Percentiles rank a stretch among this genome's conserved stretches.
Evolutionary conservation across 2,888 invertebrate species (phyloP).

Genomic region (Xestia rhomboidea): DNA sequence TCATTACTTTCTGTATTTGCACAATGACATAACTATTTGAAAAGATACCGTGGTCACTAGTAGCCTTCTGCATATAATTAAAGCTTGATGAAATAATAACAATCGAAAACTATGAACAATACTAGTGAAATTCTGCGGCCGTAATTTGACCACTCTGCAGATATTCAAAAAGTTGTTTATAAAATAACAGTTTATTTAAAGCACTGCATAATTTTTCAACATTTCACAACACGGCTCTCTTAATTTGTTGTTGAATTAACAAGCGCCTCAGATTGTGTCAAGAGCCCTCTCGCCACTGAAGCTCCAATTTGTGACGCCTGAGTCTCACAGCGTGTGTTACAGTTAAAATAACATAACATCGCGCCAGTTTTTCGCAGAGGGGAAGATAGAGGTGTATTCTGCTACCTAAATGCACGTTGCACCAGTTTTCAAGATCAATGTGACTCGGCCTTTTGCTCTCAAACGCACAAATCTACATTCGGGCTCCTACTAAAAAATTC

Average conservation of each 20-base stretch:
- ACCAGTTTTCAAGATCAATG: background rate
- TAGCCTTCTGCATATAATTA: background rate
- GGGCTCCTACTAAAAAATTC: background rate
- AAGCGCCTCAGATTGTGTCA: slow-evolving; percentile 79
- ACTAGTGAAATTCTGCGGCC: background rate
- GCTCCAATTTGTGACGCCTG: slow-evolving; percentile 80
- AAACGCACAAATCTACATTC: background rate
- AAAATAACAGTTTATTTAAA: background rate
- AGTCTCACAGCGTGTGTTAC: slow-evolving; percentile 65
- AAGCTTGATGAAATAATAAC: background rate
- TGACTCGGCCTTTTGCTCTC: background rate
- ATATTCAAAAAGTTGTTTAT: background rate
- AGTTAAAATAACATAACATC: slow-evolving; percentile 57
- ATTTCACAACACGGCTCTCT: slow-evolving; percentile 5
- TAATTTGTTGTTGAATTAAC: slow-evolving; percentile 75
- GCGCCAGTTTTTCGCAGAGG: background rate
- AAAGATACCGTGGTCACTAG: background rate
- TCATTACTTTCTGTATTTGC: background rate
- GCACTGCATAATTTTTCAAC: background rate
- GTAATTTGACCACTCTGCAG: background rate
- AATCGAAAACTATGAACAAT: background rate
- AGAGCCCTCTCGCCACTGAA: slow-evolving; percentile 74
- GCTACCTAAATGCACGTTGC: too few relatives aligned
- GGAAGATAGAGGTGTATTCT: background rate
- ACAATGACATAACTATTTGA: background rate